A percentile compares a stretch with the other conserved stretches of the same genome.
These are phyloP conservation scores for Epizoanthus fatuus DNA, from an alignment of 92 coral and sea anemone species.

Conservation along the genomic window DNA sequence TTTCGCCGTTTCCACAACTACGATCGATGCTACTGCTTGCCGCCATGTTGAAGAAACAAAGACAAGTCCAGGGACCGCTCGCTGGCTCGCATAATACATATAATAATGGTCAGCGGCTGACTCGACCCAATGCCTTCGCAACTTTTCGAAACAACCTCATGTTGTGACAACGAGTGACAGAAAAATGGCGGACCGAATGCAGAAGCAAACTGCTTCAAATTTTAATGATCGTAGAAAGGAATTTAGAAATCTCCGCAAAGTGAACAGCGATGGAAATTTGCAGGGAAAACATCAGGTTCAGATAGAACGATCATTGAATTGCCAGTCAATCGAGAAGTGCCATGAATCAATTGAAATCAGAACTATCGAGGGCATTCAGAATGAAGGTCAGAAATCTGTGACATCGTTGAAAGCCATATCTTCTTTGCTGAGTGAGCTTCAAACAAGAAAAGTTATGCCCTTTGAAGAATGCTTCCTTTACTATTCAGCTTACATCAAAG, in stretches of 20 bases:
- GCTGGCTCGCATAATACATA: not conserved
- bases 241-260: not conserved
- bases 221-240: not conserved
- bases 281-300: not conserved
- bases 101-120: not conserved
- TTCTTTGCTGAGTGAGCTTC: conserved; percentile 6
- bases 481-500: conserved; percentile 18
- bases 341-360: conserved; percentile 1
- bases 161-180: not conserved
- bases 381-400: not conserved
- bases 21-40: too few relatives aligned
- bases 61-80: not conserved
- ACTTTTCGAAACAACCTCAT: too few relatives aligned
- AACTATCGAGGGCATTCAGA: not conserved
- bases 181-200: not conserved
- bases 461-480: conserved; percentile 21
- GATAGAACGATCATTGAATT: conserved; percentile 13
- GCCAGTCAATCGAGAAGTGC: not conserved
- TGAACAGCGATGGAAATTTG: not conserved
- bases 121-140: not conserved
- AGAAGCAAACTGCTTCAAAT: not conserved
- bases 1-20: not conserved
- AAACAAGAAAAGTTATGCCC: conserved; percentile 7
- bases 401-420: conserved; percentile 1
- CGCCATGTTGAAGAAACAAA: not conserved